phyloP scores from a whole-genome alignment of 92 coral and sea anemone genomes.

The Montipora capitata region DNA sequence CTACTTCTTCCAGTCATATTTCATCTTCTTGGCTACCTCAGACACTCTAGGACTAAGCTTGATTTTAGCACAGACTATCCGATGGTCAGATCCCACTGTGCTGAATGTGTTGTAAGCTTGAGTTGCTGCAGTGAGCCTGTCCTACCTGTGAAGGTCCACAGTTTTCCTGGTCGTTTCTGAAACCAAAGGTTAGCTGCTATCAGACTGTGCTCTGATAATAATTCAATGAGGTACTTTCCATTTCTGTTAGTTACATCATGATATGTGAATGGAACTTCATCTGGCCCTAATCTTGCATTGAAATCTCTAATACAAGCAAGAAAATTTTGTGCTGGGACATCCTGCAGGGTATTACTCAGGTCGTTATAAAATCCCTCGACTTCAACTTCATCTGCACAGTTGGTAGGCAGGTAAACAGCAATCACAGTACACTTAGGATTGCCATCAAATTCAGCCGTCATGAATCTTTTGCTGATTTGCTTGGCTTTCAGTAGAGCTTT shows the following conservation, averaged over 20 bases:
- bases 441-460: conserved; percentile 35
- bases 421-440: conserved; percentile 34
- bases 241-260: conserved; percentile 55
- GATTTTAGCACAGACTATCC: conserved; percentile 65
- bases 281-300: conserved; percentile 21
- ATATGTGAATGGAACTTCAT: conserved; percentile 44
- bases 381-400: conserved; percentile 21
- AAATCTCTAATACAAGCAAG: conserved; percentile 35
- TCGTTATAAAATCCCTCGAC: conserved; percentile 33
- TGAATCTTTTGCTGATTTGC: conserved; percentile 25
- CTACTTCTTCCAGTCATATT: conserved; percentile 35
- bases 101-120: conserved; percentile 55
- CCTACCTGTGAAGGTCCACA: conserved; percentile 53
- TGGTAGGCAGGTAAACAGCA: conserved; percentile 33
- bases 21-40: conserved; percentile 4
- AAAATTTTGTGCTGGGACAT: conserved; percentile 53
- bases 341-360: conserved; percentile 5
- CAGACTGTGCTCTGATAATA: conserved; percentile 34
- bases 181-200: conserved; percentile 40
- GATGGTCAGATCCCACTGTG: conserved; percentile 64
- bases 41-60: conserved; percentile 36
- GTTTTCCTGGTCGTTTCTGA: conserved; percentile 45
- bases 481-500: conserved; percentile 33
- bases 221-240: conserved; percentile 30
- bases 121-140: conserved; percentile 41